Evolutionary conservation across 2,113 vertebrate genomes (phyloP).

Genomic region (Mastomys natalensis): DNA sequence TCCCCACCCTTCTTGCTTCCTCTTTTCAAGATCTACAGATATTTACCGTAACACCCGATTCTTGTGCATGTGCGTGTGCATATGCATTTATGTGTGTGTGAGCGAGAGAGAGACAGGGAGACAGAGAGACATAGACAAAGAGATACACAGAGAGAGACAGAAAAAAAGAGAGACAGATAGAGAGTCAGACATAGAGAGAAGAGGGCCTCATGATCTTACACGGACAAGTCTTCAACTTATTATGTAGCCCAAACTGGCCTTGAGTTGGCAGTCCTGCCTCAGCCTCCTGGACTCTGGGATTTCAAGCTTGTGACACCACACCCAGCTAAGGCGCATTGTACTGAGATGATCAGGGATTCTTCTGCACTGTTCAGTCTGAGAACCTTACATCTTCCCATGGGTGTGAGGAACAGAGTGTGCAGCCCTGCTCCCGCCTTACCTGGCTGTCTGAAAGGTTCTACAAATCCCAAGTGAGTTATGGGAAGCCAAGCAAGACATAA

Average conservation of each 20-base stretch:
- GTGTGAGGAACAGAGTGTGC: background rate
- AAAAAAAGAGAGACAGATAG: background rate
- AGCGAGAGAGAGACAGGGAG: too few species aligned
- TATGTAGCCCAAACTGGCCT: background rate
- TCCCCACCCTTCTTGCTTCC: too few species aligned
- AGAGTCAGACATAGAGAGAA: background rate
- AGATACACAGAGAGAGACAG: background rate
- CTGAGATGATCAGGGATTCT: background rate
- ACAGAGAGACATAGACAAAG: too few species aligned
- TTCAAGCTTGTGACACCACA: background rate
- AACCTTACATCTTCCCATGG: background rate
- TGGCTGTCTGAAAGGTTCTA: background rate
- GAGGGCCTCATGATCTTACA: background rate
- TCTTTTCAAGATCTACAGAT: too few species aligned
- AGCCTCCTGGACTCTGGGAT: background rate
- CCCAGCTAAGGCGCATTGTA: background rate
- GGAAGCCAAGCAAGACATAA: background rate
- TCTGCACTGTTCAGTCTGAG: background rate
- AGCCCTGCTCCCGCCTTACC: too few species aligned
- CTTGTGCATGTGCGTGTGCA: too few species aligned
- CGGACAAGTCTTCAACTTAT: too few species aligned
- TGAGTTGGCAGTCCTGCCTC: background rate
- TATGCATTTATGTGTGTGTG: too few species aligned
- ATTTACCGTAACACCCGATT: too few species aligned
- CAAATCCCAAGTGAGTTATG: background rate